Evolutionary conservation across 2,113 vertebrate species (phyloP).

Genomic region (Xenopus tropicalis): DNA sequence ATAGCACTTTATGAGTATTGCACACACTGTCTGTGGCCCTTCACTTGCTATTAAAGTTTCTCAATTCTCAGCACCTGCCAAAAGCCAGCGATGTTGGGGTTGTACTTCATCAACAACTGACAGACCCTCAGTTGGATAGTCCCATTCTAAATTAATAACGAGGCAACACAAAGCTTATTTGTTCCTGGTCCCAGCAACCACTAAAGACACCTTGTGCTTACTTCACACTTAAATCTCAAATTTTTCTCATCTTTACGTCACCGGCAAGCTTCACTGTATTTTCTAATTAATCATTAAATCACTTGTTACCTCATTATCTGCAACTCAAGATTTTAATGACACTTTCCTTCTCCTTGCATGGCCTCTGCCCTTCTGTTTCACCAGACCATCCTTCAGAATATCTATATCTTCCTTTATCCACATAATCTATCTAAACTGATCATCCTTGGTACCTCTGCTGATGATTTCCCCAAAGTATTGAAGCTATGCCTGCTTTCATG

Average conservation of each 20-base stretch:
- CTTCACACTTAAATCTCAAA: no score
- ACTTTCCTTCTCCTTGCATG: neutral
- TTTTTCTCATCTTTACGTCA: neutral
- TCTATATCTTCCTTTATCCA: neutral
- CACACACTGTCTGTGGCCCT: no score
- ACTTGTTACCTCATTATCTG: neutral
- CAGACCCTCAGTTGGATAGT: no score
- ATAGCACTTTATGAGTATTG: no score
- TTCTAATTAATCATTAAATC: neutral
- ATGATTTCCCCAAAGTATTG: constrained; percentile 2
- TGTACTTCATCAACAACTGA: no score
- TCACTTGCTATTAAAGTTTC: no score
- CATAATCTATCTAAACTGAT: neutral
- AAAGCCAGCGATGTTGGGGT: no score
- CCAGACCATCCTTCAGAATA: neutral
- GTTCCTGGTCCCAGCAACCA: no score
- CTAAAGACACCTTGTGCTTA: no score
- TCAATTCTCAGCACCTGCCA: no score
- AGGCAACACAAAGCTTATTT: no score
- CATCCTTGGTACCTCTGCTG: neutral
- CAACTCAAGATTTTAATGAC: neutral
- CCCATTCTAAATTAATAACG: no score
- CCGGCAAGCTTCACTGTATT: neutral
- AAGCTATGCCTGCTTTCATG: neutral
- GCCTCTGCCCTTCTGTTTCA: neutral